Conservation (phyloP, 2,797 vertebrate species). For the Poeciliopsis presidionis region DNA sequence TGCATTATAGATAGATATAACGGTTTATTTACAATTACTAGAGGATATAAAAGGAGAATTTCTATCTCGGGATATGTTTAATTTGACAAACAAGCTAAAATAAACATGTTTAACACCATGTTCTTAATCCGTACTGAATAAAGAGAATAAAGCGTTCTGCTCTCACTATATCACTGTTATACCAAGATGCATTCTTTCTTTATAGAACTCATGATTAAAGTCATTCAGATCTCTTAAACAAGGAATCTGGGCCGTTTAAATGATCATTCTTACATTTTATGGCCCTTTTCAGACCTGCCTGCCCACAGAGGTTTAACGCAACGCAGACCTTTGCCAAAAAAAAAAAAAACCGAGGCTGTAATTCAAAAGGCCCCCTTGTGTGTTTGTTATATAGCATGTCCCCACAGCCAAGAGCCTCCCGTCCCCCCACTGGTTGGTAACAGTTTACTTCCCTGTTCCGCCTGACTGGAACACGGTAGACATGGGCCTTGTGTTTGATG, state of each 20-base stretch:
- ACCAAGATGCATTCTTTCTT: constrained; percentile 10
- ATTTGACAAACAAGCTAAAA: not conserved
- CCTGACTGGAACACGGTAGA: constrained; percentile 68
- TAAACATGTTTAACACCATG: too few relatives aligned
- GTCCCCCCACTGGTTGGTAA: constrained; percentile 23
- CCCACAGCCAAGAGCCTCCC: constrained; percentile 17
- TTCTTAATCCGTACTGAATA: not conserved
- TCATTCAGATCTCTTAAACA: constrained; percentile 31
- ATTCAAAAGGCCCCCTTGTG: constrained; percentile 62
- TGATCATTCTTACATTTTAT: constrained; percentile 56
- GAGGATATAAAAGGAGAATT: not conserved
- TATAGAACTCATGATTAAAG: constrained; percentile 32
- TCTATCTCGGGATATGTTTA: not conserved
- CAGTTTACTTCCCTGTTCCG: constrained; percentile 65
- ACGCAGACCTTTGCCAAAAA: constrained; percentile 52
- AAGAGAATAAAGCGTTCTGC: not conserved
- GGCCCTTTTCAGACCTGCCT: constrained; percentile 48
- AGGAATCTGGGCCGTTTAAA: constrained; percentile 38
- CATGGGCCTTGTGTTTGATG: constrained; percentile 55
- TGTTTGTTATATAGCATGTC: constrained; percentile 54
- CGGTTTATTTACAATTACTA: not conserved
- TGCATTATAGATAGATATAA: not conserved
- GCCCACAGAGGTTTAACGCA: constrained; percentile 61
- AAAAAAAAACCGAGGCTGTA: constrained; percentile 43
- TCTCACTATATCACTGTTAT: not conserved